phyloP scores from a whole-genome alignment of 2,797 vertebrate species.

The Anisognathus igniventris region DNA sequence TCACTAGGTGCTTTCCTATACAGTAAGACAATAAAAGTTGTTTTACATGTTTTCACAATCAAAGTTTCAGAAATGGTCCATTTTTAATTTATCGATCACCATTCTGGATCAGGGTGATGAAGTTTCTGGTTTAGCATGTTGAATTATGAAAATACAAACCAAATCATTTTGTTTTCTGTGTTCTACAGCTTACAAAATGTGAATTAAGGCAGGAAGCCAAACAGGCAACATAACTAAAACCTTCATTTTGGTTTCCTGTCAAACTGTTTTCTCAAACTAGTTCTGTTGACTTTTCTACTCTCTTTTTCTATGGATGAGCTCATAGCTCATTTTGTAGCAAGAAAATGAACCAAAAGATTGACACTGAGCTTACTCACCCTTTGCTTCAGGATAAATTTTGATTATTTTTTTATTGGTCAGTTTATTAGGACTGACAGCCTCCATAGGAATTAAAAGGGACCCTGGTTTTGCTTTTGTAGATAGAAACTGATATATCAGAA shows the following conservation, averaged over 20 bases:
- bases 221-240: not conserved
- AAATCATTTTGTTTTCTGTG: not conserved
- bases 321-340: not conserved
- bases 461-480: not conserved
- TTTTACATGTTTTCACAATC: not conserved
- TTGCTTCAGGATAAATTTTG: not conserved
- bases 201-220: constrained; percentile 21
- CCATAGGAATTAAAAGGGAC: not conserved
- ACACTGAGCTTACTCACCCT: not conserved
- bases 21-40: not conserved
- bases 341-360: not conserved
- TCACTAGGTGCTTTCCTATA: rapidly evolving
- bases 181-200: not conserved
- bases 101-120: not conserved
- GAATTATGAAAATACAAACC: not conserved
- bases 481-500: not conserved
- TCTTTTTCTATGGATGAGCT: not conserved
- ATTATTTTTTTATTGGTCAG: not conserved
- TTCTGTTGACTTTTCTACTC: constrained; percentile 14
- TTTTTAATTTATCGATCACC: not conserved
- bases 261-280: not conserved
- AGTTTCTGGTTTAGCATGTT: not conserved
- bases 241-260: constrained; percentile 38
- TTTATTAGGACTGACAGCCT: not conserved
- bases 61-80: not conserved